phyloP scores from a whole-genome alignment of 2,888 invertebrate genomes.

The Creontiades dilutus region DNA sequence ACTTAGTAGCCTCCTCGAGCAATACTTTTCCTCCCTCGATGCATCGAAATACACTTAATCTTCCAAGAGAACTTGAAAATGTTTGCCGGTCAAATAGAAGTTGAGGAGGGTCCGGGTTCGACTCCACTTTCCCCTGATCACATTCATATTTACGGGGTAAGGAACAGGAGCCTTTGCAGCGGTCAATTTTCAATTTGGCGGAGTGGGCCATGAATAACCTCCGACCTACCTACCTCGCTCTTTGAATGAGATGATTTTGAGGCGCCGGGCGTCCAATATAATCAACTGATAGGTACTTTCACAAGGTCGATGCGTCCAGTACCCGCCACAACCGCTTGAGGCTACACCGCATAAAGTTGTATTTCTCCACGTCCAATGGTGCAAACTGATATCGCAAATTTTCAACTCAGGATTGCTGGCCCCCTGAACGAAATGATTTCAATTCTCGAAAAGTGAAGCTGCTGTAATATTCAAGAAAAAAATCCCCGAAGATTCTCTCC shows the following conservation, averaged over 20 bases:
- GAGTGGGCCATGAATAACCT: slow-evolving; percentile 56
- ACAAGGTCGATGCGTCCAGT: too few relatives aligned
- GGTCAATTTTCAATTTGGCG: slow-evolving; percentile 58
- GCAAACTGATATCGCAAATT: too few relatives aligned
- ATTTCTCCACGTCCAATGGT: too few relatives aligned
- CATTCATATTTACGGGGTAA: slow-evolving; percentile 56
- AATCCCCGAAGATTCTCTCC: too few relatives aligned
- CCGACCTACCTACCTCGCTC: not conserved
- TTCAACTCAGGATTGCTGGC: too few relatives aligned
- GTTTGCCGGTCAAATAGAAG: not conserved
- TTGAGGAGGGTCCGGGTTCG: not conserved
- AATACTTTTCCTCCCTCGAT: not conserved
- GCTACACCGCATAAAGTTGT: too few relatives aligned
- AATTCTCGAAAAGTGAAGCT: too few relatives aligned
- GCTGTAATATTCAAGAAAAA: too few relatives aligned
- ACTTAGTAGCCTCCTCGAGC: not conserved
- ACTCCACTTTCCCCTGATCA: slow-evolving; percentile 40
- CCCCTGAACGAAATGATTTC: too few relatives aligned
- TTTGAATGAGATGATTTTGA: slow-evolving; percentile 52
- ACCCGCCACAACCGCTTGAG: too few relatives aligned
- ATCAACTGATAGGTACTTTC: not conserved
- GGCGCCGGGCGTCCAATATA: slow-evolving; percentile 15
- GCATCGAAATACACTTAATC: not conserved
- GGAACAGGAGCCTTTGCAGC: not conserved
- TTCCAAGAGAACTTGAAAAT: slow-evolving; percentile 15